Conservation (phyloP, 2,113 vertebrate genomes). For the Probosciger aterrimus region DNA sequence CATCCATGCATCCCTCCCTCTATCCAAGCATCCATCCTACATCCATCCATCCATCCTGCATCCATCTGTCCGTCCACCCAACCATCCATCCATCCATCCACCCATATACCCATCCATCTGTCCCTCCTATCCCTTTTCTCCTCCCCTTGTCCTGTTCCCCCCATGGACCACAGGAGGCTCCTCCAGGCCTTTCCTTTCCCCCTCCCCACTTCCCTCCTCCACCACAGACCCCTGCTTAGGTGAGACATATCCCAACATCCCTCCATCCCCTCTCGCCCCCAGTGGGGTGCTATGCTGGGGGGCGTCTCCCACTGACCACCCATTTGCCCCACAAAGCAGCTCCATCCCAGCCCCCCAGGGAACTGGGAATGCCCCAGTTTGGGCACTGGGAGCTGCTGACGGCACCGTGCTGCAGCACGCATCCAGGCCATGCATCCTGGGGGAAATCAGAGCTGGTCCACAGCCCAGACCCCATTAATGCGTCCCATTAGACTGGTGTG, state of each 20-base stretch:
- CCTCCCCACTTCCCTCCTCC: not conserved
- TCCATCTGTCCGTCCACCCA: not conserved
- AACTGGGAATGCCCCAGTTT: not conserved
- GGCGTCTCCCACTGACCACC: not conserved
- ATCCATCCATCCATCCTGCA: not conserved
- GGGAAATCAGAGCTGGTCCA: slow-evolving; percentile 14
- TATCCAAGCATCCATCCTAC: no score
- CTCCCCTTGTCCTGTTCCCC: rapidly evolving
- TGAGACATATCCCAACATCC: rapidly evolving
- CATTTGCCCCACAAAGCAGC: not conserved
- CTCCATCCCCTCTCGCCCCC: not conserved
- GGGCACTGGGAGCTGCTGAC: not conserved
- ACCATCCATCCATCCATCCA: no score
- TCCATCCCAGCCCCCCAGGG: not conserved
- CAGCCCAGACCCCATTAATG: slow-evolving; percentile 5
- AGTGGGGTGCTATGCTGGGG: rapidly evolving
- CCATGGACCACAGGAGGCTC: rapidly evolving
- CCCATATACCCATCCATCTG: not conserved
- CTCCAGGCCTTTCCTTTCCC: not conserved
- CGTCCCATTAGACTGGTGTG: not conserved
- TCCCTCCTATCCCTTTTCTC: not conserved
- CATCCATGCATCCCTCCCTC: no score
- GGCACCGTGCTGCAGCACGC: not conserved
- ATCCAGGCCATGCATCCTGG: not conserved
- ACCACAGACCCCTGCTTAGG: rapidly evolving